Evolutionary conservation across 2,113 vertebrate species (phyloP), one percentile per base, ranked within the genome.

Genomic region (Zosterops hypoxanthus): DNA sequence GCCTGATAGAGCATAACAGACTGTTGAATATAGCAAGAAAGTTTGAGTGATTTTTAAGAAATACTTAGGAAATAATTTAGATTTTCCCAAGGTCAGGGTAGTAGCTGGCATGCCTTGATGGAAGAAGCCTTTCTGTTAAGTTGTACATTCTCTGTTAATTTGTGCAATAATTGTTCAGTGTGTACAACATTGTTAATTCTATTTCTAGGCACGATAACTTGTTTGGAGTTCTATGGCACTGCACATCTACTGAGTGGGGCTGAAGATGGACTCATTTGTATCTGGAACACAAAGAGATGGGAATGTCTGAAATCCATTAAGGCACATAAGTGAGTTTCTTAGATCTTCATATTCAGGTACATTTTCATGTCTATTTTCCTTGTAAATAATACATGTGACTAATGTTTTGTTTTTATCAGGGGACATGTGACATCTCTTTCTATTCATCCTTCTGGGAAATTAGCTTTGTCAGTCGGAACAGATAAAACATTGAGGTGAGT

Each of bases 261-360:
- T 15, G 99, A 99, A 78, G 99, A 99, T 6, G 99, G 99, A 49
- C 97, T 99, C 17, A 93, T 99, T 56, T 99, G 99, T 95, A 98
- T 99, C 77, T 99, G 99, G 99, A 98, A 98, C 90, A 98, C 98
- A 5, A 99, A 98, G 97, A 99, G 98, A 86, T 99, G 99, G 99
- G 99, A 99, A 68, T 99, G 99, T 81, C 96, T 99, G 71, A 99
- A 99, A 96, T 98, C 99, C 49, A 98, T 99, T 88, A 99, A 96
- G 97, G 99, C 99, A n/a, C 99, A 99, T 97, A 98, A 98, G 99
- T 99, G 96, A 98, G 99, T 97, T 49, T 86, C 60, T 81, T 34
- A 9, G 68, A 20, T 77, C 22, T 68, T 53, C 24, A 29, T 76
- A 39, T 86, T 57, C 5, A 5, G 0, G 0, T 59, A 26, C 1